Conservation (phyloP, 2,113 vertebrate genomes). For the Calidris pugnax region DNA sequence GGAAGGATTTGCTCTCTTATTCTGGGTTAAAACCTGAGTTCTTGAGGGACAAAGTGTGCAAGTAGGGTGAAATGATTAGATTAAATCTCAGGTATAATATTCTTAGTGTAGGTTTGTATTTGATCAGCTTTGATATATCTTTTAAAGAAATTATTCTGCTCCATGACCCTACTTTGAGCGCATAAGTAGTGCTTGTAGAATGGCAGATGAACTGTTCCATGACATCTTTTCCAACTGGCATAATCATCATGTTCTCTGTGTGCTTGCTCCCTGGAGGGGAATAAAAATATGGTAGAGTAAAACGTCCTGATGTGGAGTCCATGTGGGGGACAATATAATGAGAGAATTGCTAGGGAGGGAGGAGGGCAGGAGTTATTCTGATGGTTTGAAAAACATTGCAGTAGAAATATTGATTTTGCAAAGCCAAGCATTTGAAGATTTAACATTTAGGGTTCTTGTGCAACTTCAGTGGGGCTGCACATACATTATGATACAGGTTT, state of each 20-base stretch:
- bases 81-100: background rate
- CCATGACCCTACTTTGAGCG: background rate
- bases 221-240: background rate
- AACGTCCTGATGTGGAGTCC: background rate
- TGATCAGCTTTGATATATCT: background rate
- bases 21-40: background rate
- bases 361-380: background rate
- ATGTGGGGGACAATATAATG: background rate
- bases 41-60: background rate
- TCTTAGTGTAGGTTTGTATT: background rate
- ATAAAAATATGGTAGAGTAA: background rate
- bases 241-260: background rate
- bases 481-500: background rate
- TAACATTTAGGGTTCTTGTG: background rate
- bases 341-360: background rate
- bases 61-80: background rate
- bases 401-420: background rate
- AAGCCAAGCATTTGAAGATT: background rate
- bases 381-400: background rate
- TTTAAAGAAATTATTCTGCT: background rate
- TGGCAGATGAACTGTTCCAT: background rate
- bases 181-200: background rate
- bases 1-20: conserved; percentile 14
- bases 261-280: background rate
- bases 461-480: background rate